Percentiles rank a stretch among this genome's conserved stretches.
These are phyloP conservation scores for Andrena bicolor DNA, from an alignment of 2,888 invertebrate genomes.

Conservation along the genomic window DNA sequence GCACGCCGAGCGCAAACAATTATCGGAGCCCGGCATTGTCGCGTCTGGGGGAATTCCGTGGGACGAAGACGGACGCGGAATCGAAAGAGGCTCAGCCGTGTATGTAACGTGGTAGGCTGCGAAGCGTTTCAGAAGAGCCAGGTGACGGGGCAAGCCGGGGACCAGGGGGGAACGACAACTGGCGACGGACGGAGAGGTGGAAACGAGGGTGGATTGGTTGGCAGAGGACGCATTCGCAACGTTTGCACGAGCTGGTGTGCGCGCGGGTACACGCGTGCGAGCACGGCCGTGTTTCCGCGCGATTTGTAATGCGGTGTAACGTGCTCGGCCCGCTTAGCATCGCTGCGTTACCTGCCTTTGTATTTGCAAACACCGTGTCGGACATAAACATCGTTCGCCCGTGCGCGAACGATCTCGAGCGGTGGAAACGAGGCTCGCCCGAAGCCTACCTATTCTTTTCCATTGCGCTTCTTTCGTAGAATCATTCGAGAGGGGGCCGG, in stretches of 20 bases:
- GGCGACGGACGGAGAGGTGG: not conserved
- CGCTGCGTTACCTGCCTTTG: slow-evolving; percentile 74
- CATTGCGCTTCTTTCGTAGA: not conserved
- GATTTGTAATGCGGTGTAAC: slow-evolving; percentile 77
- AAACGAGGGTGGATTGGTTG: slow-evolving; percentile 21
- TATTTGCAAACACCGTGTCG: slow-evolving; percentile 73
- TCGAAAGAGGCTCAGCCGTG: not conserved
- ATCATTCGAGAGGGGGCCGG: no score
- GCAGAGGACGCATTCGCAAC: slow-evolving; percentile 47
- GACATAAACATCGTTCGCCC: slow-evolving; percentile 64
- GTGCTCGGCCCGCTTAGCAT: slow-evolving; percentile 71
- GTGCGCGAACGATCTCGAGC: slow-evolving; percentile 14
- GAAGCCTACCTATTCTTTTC: not conserved
- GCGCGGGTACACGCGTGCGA: slow-evolving; percentile 32
- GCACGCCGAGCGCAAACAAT: slow-evolving; percentile 41
- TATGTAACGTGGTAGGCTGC: not conserved
- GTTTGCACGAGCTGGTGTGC: slow-evolving; percentile 17
- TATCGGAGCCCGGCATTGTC: slow-evolving; percentile 31
- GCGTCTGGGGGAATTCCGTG: slow-evolving; percentile 18
- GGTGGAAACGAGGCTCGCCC: not conserved
- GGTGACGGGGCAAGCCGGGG: slow-evolving; percentile 22
- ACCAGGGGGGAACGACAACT: not conserved
- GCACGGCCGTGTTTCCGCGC: slow-evolving; percentile 71
- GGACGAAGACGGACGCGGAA: slow-evolving; percentile 18
- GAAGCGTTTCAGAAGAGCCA: slow-evolving; percentile 26